These are phyloP conservation scores for Agrotis puta DNA, from an alignment of 2,888 invertebrate genomes.

Conservation along the genomic window DNA sequence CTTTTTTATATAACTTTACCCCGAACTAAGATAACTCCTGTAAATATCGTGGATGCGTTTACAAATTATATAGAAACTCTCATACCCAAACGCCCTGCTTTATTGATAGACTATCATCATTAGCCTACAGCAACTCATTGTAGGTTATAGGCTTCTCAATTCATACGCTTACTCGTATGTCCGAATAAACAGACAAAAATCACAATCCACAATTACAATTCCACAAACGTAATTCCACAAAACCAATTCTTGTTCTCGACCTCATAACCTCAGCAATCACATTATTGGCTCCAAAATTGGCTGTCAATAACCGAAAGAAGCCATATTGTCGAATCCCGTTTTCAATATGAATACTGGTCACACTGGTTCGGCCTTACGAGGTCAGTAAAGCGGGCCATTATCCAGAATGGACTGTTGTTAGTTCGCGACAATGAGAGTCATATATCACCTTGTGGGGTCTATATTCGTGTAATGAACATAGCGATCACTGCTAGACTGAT, in stretches of 20 bases:
- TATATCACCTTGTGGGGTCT: slow-evolving; percentile 79
- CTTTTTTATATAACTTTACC: no score
- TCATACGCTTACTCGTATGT: neutral
- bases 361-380: slow-evolving; percentile 71
- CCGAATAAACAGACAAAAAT: neutral
- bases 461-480: slow-evolving; percentile 76
- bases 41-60: no score
- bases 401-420: slow-evolving; percentile 85
- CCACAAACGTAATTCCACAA: slow-evolving; percentile 11
- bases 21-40: no score
- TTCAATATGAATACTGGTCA: slow-evolving; percentile 59
- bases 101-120: no score
- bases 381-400: slow-evolving; percentile 83
- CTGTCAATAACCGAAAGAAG: slow-evolving; percentile 51
- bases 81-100: no score
- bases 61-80: no score
- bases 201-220: slow-evolving; percentile 1
- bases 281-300: slow-evolving; percentile 44
- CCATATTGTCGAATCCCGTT: slow-evolving; percentile 48
- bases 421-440: slow-evolving; percentile 84
- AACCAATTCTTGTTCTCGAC: neutral
- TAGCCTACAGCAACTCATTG: no score
- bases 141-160: no score
- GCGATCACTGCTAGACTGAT: slow-evolving; percentile 72
- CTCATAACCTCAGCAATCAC: slow-evolving; percentile 39